A percentile compares a stretch with the other conserved stretches of the same genome.
Conservation (phyloP, 1,140 invertebrate species). For the Neocloeon triangulifer region DNA sequence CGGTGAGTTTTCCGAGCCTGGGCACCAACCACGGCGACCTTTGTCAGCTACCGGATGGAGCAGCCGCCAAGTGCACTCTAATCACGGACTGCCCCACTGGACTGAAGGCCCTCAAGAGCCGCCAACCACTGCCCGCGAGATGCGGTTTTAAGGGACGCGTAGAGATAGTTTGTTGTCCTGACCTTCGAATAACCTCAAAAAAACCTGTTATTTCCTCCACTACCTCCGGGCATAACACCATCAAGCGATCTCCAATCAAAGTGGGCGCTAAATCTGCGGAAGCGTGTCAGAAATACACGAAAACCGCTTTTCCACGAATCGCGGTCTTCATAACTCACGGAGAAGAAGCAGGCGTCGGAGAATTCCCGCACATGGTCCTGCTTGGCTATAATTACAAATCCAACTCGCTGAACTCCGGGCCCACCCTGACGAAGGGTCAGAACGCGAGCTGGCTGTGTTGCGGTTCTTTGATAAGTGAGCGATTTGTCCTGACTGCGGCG, state of each 20-base stretch:
- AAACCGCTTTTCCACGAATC: too few species aligned
- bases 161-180: constrained; percentile 1
- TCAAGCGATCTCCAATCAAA: too few species aligned
- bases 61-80: not conserved
- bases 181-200: too few species aligned
- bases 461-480: constrained; percentile 7
- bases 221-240: too few species aligned
- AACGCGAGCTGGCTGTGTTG: constrained; percentile 7
- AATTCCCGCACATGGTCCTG: constrained; percentile 2
- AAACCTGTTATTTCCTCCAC: too few species aligned
- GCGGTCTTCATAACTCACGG: too few species aligned
- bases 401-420: too few species aligned
- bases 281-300: too few species aligned
- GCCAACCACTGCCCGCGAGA: not conserved
- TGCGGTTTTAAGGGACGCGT: not conserved
- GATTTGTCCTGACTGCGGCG: constrained; percentile 6
- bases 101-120: not conserved
- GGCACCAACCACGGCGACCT: too few species aligned
- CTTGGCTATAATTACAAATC: too few species aligned
- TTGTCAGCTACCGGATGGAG: not conserved
- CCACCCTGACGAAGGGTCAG: not conserved
- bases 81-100: not conserved
- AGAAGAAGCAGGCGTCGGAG: not conserved
- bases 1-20: too few species aligned
- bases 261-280: too few species aligned